A percentile compares a stretch with the other conserved stretches of the same genome.
These are phyloP conservation scores for Acrocephalus arundinaceus DNA, from an alignment of 2,113 vertebrate genomes.

Conservation along the genomic window DNA sequence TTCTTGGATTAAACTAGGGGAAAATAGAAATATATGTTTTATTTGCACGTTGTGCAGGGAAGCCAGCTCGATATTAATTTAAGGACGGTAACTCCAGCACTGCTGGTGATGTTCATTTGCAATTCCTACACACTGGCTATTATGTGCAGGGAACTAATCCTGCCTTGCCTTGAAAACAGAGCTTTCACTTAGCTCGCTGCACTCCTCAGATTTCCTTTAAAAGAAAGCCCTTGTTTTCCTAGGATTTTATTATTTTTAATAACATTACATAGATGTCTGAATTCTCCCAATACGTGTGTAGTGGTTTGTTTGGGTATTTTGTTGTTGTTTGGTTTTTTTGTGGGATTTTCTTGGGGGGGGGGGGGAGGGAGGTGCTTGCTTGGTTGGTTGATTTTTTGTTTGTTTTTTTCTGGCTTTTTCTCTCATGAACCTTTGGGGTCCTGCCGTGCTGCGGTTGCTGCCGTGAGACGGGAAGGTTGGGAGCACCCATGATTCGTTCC, in stretches of 20 bases:
- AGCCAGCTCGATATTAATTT: conserved; percentile 19
- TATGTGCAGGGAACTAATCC: conserved; percentile 54
- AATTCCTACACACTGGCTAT: conserved; percentile 56
- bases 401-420: not conserved
- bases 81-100: conserved; percentile 4
- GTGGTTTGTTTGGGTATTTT: not conserved
- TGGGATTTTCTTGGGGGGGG: too few species aligned
- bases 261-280: not conserved
- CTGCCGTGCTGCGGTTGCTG: not conserved
- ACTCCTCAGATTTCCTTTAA: conserved; percentile 51
- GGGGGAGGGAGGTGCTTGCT: too few species aligned
- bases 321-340: too few species aligned
- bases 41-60: not conserved
- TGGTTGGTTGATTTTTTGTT: not conserved
- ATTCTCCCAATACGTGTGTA: not conserved
- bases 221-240: conserved; percentile 26
- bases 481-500: not conserved
- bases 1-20: not conserved
- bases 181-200: conserved; percentile 17
- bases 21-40: not conserved
- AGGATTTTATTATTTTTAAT: conserved; percentile 48
- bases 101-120: conserved; percentile 51
- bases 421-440: not conserved
- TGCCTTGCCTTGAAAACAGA: conserved; percentile 52
- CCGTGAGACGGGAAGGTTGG: not conserved